These are phyloP conservation scores for Rhinatrema bivittatum DNA, from an alignment of 2,797 vertebrate species.

Conservation along the genomic window DNA sequence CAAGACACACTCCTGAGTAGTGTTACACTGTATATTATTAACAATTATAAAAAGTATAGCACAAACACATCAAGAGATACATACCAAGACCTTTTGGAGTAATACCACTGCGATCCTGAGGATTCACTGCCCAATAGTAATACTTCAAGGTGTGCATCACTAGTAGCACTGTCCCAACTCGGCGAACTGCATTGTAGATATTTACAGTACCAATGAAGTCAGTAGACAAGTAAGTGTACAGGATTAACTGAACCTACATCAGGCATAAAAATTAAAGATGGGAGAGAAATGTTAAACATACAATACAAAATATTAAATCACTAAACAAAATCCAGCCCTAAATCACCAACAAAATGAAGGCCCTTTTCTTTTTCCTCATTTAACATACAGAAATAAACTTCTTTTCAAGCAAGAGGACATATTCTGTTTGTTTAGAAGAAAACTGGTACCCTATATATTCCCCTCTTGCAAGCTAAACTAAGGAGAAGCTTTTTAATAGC, in stretches of 20 bases:
- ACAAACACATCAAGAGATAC: not conserved
- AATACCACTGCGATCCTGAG: constrained; percentile 90
- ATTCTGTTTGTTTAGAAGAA: no score
- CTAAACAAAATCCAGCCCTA: no score
- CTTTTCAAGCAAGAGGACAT: no score
- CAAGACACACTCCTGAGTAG: no score
- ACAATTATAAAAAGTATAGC: no score
- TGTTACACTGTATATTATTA: no score
- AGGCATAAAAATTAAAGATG: not conserved
- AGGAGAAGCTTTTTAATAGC: no score
- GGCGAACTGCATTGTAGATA: constrained; percentile 89
- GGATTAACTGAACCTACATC: constrained; percentile 78
- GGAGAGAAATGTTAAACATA: not conserved
- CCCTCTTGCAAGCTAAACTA: no score
- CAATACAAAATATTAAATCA: not conserved
- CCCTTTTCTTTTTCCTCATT: not conserved
- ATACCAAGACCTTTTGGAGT: constrained; percentile 83
- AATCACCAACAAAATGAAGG: not conserved
- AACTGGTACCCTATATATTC: no score
- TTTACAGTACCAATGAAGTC: constrained; percentile 94
- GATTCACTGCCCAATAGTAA: constrained; percentile 93
- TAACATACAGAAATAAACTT: no score
- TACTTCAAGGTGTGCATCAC: constrained; percentile 94
- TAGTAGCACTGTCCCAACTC: constrained; percentile 89
- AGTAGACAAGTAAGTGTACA: constrained; percentile 91